Evolutionary conservation across 2,113 vertebrate species (phyloP).

Genomic region (Xyrauchen texanus): DNA sequence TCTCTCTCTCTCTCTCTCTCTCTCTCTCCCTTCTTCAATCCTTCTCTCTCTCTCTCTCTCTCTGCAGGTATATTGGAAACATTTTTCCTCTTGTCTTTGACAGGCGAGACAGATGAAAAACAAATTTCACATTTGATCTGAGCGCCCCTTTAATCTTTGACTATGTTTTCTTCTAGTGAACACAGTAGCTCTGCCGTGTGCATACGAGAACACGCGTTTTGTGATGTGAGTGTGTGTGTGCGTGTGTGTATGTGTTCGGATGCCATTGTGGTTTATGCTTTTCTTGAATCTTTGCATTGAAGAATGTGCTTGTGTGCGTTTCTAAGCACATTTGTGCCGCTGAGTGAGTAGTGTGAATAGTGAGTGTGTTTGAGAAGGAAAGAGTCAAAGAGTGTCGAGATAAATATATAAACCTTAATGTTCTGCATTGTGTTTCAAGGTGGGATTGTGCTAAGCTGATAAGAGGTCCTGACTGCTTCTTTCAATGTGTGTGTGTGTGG

Average conservation of each 20-base stretch:
- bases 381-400: constrained; percentile 33
- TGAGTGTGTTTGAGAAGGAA: constrained; percentile 2
- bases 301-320: constrained; percentile 12
- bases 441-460: constrained; percentile 18
- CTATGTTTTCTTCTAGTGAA: constrained; percentile 69
- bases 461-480: constrained; percentile 15
- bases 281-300: constrained; percentile 18
- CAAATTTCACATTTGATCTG: constrained; percentile 76
- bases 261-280: constrained; percentile 39
- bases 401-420: constrained; percentile 28
- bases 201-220: constrained; percentile 26
- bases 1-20: constrained; percentile 49
- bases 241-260: not conserved
- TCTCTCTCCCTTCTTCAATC: constrained; percentile 47
- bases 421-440: not conserved
- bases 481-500: constrained; percentile 28
- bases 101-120: constrained; percentile 66
- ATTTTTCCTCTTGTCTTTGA: constrained; percentile 58
- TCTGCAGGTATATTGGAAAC: constrained; percentile 53
- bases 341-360: constrained; percentile 8
- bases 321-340: not conserved
- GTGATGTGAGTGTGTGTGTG: constrained; percentile 7
- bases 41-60: constrained; percentile 58
- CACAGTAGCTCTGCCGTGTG: constrained; percentile 53
- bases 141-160: constrained; percentile 71